Conservation (phyloP, 2,888 invertebrate species). For the Julus scandinavius region DNA sequence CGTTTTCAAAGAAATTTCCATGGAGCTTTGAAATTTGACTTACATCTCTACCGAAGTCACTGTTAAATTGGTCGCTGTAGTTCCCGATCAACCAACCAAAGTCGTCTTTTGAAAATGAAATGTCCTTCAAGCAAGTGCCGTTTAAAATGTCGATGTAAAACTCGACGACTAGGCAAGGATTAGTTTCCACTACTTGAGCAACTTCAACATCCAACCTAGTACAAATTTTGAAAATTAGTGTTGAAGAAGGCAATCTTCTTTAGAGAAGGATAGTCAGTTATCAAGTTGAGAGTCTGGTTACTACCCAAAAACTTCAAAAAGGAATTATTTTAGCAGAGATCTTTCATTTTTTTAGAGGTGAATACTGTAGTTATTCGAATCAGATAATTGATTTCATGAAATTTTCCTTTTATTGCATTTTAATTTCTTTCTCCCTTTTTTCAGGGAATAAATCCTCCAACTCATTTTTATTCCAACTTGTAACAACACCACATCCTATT, state of each 20-base stretch:
- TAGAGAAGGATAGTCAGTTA: too few species aligned
- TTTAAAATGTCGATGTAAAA: constrained; percentile 39
- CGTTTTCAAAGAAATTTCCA: neutral
- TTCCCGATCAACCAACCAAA: neutral
- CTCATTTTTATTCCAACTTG: too few species aligned
- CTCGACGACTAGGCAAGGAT: constrained; percentile 14
- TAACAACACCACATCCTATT: too few species aligned
- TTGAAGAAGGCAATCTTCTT: neutral
- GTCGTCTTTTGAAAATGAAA: neutral
- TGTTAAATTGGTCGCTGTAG: neutral
- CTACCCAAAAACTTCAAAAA: too few species aligned
- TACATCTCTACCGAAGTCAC: constrained; percentile 25
- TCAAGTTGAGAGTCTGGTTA: too few species aligned
- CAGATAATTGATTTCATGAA: too few species aligned
- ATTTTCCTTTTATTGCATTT: too few species aligned
- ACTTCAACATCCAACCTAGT: constrained; percentile 11
- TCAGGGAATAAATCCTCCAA: too few species aligned
- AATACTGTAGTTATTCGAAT: too few species aligned
- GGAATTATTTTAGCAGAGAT: too few species aligned
- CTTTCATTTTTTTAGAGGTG: too few species aligned
- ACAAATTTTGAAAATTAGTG: neutral
- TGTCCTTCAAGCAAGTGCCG: constrained; percentile 11
- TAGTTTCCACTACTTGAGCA: neutral
- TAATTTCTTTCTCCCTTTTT: too few species aligned
- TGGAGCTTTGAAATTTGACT: neutral